A percentile compares a stretch with the other conserved stretches of the same genome.
These are phyloP conservation scores for Ellobium chinense DNA, from an alignment of 2,888 invertebrate species.

Conservation along the genomic window DNA sequence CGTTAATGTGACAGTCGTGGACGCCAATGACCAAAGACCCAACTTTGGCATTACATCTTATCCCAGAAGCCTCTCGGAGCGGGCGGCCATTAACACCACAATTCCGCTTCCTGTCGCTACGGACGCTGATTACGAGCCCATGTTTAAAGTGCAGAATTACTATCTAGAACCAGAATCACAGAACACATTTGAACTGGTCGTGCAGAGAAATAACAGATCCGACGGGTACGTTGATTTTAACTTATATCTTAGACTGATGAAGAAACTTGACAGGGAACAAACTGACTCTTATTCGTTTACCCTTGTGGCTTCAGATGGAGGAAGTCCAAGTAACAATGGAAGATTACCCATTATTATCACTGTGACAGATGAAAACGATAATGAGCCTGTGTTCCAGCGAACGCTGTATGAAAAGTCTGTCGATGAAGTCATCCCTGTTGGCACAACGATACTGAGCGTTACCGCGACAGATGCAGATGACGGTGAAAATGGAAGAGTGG, in stretches of 20 bases:
- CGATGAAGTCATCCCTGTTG: slow-evolving; percentile 40
- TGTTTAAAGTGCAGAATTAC: slow-evolving; percentile 47
- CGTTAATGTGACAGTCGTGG: slow-evolving; percentile 46
- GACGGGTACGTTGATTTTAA: slow-evolving; percentile 25
- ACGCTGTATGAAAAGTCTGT: slow-evolving; percentile 37
- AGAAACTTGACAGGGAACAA: slow-evolving; percentile 47
- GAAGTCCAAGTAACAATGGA: slow-evolving; percentile 26
- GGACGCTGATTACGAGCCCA: slow-evolving; percentile 48
- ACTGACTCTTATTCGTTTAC: slow-evolving; percentile 28
- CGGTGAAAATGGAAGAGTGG: slow-evolving; percentile 50
- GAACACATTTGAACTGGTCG: slow-evolving; percentile 27
- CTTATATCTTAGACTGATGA: slow-evolving; percentile 20
- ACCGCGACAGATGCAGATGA: slow-evolving; percentile 49
- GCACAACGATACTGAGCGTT: slow-evolving; percentile 40
- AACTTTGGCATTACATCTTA: slow-evolving; percentile 42
- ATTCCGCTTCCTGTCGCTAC: slow-evolving; percentile 47
- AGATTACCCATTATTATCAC: slow-evolving; percentile 38
- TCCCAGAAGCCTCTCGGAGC: slow-evolving; percentile 43
- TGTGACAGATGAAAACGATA: slow-evolving; percentile 49
- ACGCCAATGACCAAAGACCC: slow-evolving; percentile 52
- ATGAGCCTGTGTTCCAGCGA: slow-evolving; percentile 43
- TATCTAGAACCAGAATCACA: slow-evolving; percentile 32
- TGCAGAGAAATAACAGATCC: slow-evolving; percentile 9
- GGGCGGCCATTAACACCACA: slow-evolving; percentile 36
- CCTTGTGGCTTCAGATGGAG: slow-evolving; percentile 42